Percentiles rank a stretch among this genome's conserved stretches.
Evolutionary conservation across 2,888 invertebrate species (phyloP).

Genomic region (Apamea crenata): DNA sequence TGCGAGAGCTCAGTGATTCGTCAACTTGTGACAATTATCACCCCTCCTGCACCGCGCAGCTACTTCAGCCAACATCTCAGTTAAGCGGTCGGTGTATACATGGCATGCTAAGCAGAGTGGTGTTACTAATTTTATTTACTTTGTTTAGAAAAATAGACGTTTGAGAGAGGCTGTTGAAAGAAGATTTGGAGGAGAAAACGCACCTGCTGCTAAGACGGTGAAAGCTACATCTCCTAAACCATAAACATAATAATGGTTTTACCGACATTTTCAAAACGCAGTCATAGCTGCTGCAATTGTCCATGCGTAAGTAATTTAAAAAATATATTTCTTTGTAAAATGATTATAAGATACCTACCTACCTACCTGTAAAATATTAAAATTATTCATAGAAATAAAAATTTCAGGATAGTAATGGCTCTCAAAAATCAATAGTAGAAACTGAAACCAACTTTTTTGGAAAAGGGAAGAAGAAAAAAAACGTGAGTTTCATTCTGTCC

Average conservation of each 20-base stretch:
- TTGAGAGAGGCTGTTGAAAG: background rate
- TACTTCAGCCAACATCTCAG: no score
- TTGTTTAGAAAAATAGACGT: slow-evolving; percentile 8
- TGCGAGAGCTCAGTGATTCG: no score
- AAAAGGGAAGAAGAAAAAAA: slow-evolving; percentile 44
- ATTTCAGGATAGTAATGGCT: slow-evolving; percentile 31
- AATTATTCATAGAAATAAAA: background rate
- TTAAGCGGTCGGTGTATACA: no score
- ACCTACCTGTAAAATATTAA: background rate
- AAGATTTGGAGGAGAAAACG: slow-evolving; percentile 8
- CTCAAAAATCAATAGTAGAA: slow-evolving; percentile 5
- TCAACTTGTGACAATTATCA: no score
- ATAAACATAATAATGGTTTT: slow-evolving; percentile 39
- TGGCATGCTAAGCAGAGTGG: background rate
- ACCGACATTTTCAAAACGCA: slow-evolving; percentile 9
- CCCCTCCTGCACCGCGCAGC: no score
- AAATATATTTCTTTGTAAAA: background rate
- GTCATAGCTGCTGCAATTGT: slow-evolving; percentile 39
- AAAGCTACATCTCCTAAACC: background rate
- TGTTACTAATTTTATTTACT: background rate
- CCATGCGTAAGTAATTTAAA: slow-evolving; percentile 28
- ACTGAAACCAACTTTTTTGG: background rate
- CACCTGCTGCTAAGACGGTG: background rate
- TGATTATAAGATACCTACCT: no score
- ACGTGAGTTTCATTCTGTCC: slow-evolving; percentile 31